These are phyloP conservation scores for Ophiodon elongatus DNA, from an alignment of 2,113 vertebrate species.

Conservation along the genomic window DNA sequence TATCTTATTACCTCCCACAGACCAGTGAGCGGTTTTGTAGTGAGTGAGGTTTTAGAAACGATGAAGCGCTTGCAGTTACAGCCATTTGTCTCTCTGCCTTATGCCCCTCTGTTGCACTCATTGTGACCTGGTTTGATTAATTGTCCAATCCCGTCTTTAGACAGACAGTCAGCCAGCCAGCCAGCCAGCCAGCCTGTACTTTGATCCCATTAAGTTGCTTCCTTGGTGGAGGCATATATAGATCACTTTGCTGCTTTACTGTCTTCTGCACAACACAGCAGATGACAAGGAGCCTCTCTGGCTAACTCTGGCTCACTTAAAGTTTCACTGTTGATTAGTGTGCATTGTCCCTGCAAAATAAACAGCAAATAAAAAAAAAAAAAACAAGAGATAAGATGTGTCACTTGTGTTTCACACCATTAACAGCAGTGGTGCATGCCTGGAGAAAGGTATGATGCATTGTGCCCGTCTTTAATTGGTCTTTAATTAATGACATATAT, in stretches of 20 bases:
- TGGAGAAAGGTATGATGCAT: background rate
- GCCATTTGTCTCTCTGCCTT: constrained; percentile 4
- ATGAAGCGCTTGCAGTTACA: background rate
- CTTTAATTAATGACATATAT: background rate
- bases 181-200: background rate
- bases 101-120: background rate
- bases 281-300: no score
- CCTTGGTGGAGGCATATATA: constrained; percentile 3
- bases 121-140: constrained; percentile 37
- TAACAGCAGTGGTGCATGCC: background rate
- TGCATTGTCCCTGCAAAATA: no score
- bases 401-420: no score
- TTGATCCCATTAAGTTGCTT: constrained; percentile 59
- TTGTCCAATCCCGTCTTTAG: constrained; percentile 23
- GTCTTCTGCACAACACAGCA: background rate
- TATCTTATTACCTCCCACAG: no score
- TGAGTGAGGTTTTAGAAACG: background rate
- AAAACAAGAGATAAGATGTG: no score
- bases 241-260: constrained; percentile 48
- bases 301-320: no score
- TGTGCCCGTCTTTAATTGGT: background rate
- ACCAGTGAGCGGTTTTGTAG: background rate
- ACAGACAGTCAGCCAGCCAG: constrained; percentile 10
- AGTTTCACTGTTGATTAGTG: no score
- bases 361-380: no score